Percentiles rank a stretch among this genome's conserved stretches.
Conservation (phyloP, 1,140 invertebrate species). For the Micrasema minimum region DNA sequence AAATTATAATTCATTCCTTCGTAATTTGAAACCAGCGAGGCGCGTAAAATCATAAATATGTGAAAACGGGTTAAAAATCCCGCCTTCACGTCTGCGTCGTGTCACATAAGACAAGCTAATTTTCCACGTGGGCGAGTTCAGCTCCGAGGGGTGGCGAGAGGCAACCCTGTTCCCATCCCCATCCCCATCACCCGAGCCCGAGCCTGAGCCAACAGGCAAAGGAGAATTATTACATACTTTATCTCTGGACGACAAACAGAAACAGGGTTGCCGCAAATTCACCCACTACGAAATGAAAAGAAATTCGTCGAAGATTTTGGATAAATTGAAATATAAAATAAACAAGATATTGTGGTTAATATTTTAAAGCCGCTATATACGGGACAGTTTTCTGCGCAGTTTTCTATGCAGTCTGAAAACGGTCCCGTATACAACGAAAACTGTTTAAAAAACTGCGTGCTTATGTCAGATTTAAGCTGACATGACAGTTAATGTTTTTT, state of each 20-base stretch:
- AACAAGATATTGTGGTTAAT: too few relatives aligned
- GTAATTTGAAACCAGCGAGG: neutral
- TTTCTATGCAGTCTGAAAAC: too few relatives aligned
- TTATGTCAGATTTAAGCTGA: too few relatives aligned
- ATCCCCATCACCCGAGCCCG: too few relatives aligned
- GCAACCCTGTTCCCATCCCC: neutral
- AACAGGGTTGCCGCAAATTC: conserved; percentile 10
- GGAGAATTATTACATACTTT: conserved; percentile 4
- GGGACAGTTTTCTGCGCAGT: too few relatives aligned
- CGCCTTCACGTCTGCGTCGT: neutral
- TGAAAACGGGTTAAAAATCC: conserved; percentile 24
- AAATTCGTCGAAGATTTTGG: too few relatives aligned
- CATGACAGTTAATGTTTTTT: too few relatives aligned
- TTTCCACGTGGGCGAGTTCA: conserved; percentile 10
- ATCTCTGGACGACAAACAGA: neutral
- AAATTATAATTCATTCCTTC: neutral
- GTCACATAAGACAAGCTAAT: conserved; percentile 31
- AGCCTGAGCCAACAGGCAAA: neutral
- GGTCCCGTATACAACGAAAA: too few relatives aligned
- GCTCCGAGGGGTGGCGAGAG: neutral
- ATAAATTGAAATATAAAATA: too few relatives aligned
- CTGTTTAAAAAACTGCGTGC: too few relatives aligned
- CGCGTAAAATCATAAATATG: conserved; percentile 28
- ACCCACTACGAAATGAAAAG: too few relatives aligned
- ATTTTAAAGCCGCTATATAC: too few relatives aligned